phyloP scores from a whole-genome alignment of 2,797 vertebrate species.

The Paratrypauchen microcephalus region DNA sequence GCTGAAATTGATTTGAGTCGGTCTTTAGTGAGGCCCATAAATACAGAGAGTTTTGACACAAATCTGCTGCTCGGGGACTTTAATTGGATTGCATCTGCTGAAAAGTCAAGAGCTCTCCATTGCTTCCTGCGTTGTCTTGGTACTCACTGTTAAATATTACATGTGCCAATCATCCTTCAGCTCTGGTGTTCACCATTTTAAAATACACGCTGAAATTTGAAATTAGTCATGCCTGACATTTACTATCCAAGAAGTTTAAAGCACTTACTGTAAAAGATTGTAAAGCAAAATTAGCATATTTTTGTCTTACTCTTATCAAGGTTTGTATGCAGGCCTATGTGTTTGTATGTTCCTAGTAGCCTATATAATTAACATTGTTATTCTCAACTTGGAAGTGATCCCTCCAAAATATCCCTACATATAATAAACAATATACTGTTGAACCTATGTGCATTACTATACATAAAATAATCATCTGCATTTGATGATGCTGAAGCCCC shows the following conservation, averaged over 20 bases:
- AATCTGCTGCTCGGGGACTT: not conserved
- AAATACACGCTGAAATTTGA: not conserved
- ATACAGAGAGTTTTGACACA: not conserved
- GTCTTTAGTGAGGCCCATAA: not conserved
- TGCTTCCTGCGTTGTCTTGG: not conserved
- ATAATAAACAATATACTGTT: no score
- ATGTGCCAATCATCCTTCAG: slow-evolving; percentile 1
- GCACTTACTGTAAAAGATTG: not conserved
- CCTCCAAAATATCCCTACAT: no score
- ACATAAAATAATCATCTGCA: no score
- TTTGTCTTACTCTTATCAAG: no score
- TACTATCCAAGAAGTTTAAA: not conserved
- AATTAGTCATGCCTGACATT: not conserved
- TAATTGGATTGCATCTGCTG: slow-evolving; percentile 14
- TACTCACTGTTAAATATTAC: slow-evolving; percentile 1
- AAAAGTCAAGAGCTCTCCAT: slow-evolving; percentile 9
- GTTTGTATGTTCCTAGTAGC: no score
- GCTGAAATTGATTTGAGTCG: not conserved
- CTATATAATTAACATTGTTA: no score
- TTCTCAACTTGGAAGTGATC: no score
- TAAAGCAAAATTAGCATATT: not conserved
- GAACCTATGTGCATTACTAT: no score
- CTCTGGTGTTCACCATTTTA: not conserved
- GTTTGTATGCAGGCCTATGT: no score
- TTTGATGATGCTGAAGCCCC: no score